phyloP scores from a whole-genome alignment of 2,113 vertebrate genomes.

The Mungos mungo region DNA sequence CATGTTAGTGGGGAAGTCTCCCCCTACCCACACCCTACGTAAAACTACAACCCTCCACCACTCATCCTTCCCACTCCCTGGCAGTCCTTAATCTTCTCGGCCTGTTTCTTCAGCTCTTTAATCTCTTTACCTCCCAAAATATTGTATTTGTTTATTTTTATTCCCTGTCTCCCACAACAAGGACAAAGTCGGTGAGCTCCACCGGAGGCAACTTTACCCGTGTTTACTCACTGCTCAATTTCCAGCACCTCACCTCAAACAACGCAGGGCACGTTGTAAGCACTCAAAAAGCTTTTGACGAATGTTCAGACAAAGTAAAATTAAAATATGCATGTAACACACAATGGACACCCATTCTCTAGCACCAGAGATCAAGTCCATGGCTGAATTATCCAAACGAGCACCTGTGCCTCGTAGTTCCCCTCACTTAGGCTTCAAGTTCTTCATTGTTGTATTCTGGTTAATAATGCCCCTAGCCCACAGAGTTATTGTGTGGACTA shows the following conservation, averaged over 20 bases:
- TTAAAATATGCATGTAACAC: not conserved
- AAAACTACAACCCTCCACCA: not conserved
- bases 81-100: not conserved
- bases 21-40: not conserved
- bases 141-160: not conserved
- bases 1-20: not conserved
- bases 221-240: not conserved
- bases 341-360: not conserved
- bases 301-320: not conserved
- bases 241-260: too few species aligned
- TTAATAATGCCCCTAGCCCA: not conserved
- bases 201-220: too few species aligned
- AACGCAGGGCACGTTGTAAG: not conserved
- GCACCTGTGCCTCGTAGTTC: not conserved
- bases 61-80: too few species aligned
- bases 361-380: not conserved
- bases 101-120: not conserved
- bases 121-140: not conserved
- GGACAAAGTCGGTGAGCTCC: not conserved
- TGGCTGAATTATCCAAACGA: not conserved
- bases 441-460: not conserved
- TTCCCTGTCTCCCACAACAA: not conserved
- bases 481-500: not conserved
- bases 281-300: not conserved
- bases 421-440: not conserved